Percentiles rank a stretch among this genome's conserved stretches.
phyloP scores from a whole-genome alignment of 2,797 vertebrate species.

The Sebastes goodei region DNA sequence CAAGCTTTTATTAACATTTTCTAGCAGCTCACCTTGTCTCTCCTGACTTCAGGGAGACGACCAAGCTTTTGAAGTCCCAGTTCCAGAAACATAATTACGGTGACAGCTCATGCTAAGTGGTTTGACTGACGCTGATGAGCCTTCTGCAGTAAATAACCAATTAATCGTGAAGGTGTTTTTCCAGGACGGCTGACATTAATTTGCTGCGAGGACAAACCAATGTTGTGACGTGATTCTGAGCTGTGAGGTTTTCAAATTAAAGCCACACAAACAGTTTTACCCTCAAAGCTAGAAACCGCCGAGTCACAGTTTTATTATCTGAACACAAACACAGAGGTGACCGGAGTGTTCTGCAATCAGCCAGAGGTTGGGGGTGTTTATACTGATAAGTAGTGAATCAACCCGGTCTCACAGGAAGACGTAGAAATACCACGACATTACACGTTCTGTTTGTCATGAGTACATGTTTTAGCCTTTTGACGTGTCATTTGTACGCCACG shows the following conservation, averaged over 20 bases:
- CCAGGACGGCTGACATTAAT: neutral
- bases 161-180: neutral
- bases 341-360: too few species aligned
- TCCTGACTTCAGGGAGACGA: too few species aligned
- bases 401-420: too few species aligned
- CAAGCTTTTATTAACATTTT: too few species aligned
- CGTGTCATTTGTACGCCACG: too few species aligned
- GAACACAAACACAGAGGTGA: too few species aligned
- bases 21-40: neutral
- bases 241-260: neutral
- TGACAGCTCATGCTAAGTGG: neutral
- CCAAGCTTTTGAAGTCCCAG: neutral
- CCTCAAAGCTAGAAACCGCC: neutral
- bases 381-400: too few species aligned
- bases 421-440: rapidly evolving
- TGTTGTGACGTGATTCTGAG: neutral
- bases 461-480: too few species aligned
- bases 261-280: neutral
- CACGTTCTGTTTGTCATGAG: too few species aligned
- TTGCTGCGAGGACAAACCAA: neutral
- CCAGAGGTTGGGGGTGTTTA: too few species aligned
- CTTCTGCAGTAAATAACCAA: neutral
- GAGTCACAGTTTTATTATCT: neutral
- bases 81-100: neutral
- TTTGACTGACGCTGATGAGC: neutral